Evolutionary conservation across 2,797 vertebrate genomes (phyloP), one percentile per base, ranked within the genome.

Genomic region (Acanthopagrus latus): DNA sequence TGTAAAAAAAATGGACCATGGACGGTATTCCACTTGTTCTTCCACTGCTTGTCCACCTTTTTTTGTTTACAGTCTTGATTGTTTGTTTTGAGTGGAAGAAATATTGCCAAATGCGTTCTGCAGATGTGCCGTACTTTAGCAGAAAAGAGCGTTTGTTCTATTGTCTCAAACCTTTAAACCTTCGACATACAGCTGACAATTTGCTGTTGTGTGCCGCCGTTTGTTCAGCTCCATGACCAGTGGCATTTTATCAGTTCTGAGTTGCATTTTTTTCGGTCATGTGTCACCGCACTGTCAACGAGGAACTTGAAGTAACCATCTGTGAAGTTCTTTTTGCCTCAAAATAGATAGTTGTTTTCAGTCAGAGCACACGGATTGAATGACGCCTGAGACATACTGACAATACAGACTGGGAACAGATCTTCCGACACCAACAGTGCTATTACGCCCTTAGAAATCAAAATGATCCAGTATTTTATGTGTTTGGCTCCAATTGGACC

Each of bases 101-200:
- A 92, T 93, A 88, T 97, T 97, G 97, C 97, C 97, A 98, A 98
- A 95, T 93, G 87, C 94, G 93, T 91, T 91, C 89, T 95, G 91
- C 94, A 93, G 67, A 90, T 68, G 64, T 93, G 90, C 88, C 93
- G 92, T 95, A 93, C 92, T 95, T 87, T 44, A 75, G 94, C 93
- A 88, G 93, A 92, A 71, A 82, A 71, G 64, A 80, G 67, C 85
- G 54, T 54, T 38, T 64, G 60, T 84, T 81, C 54, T 62, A 0
- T 67, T 33, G 74, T 83, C 64, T 86, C 60, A 59, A 69, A 67
- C 64, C 60, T 69, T 72, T 64, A 78, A 79, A 74, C 48, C 70
- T 64, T 67, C 43, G 33, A 55, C 76, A 58, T 60, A 76, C 74
- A 81, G 72, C 64, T 55, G 71, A 73, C 29, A 38, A 23, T 71